Base-by-base conservation (phyloP, 2,113 vertebrate genomes). In the Chlorodrepanis virens region DNA sequence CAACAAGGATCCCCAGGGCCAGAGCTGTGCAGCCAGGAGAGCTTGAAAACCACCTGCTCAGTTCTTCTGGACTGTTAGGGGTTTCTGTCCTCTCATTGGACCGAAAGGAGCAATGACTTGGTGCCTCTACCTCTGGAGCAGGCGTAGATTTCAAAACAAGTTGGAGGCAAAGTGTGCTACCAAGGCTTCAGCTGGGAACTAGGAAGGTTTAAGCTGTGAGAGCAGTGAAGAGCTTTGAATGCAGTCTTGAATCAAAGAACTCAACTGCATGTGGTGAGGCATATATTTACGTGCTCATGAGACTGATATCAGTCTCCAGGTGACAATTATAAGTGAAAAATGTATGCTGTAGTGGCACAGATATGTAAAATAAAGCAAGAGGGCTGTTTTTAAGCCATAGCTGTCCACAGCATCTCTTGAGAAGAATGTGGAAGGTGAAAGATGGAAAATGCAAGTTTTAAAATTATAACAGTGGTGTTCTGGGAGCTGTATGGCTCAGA, bases 401-500 rank as follows among this genome's bases (percentile, higher is more conserved):
- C 18, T 90, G 23, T 76, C 42, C 23, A 18, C 4, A 54, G 53
- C 35, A 50, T 68, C 25, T 90, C 70, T 71, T 80, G 39, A 44
- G 13, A 33, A 63, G 37, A 69, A 57, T 52, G 37, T 63, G 54
- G 59, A 83, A 54, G 57, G 72, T 68, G 71, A 70, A 70, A 68
- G 56, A 35, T 45, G 44, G 64, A 78, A 76, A 83, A 87, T 29
- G 5, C 31, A 77, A 13, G 3, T 8, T 49, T 76, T 68, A 92
- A 93, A 69, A 37, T 61, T 56, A 5, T 86, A 60, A 63, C 87
- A 92, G 88, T 91, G 76, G 85, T 92, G 69, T 56, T 96, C 83
- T 90, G 98, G 98, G 98, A 96, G 97, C 97, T 95, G 97, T 98
- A 86, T 98, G 96, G 97, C 97, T 98, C 94, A 97, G 98, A 97